These are phyloP conservation scores for Phenganax stokvisi DNA, from an alignment of 92 coral and sea anemone genomes.

Conservation along the genomic window DNA sequence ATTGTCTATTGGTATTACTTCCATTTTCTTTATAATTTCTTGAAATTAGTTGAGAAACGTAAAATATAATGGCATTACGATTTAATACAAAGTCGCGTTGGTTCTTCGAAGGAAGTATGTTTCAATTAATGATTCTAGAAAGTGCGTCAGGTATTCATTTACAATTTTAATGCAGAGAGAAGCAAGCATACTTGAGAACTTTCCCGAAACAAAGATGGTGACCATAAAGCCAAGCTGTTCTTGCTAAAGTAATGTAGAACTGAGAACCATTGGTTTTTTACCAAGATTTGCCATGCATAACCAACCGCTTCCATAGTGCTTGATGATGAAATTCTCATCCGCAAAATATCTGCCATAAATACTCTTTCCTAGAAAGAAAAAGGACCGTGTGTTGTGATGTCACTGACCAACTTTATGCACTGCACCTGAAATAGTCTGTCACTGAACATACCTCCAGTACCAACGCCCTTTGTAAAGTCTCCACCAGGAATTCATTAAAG, in stretches of 20 bases:
- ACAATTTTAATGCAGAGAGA: no score
- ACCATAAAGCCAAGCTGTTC: constrained; percentile 82
- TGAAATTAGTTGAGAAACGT: constrained; percentile 4
- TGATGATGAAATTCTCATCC: constrained; percentile 79
- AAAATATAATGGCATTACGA: neutral
- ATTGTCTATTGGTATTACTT: constrained; percentile 47
- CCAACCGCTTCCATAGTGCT: constrained; percentile 93
- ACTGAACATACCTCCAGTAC: constrained; percentile 76
- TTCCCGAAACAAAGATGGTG: constrained; percentile 91
- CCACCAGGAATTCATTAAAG: constrained; percentile 53
- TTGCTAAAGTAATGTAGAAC: constrained; percentile 74
- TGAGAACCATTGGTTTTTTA: constrained; percentile 86
- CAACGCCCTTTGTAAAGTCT: constrained; percentile 87
- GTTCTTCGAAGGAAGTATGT: neutral
- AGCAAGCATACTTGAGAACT: constrained; percentile 61
- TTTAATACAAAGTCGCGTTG: no score
- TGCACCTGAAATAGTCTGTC: neutral
- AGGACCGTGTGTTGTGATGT: neutral
- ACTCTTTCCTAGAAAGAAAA: constrained; percentile 65
- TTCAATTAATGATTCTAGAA: neutral
- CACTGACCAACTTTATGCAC: neutral
- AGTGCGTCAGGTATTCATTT: no score
- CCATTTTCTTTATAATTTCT: constrained; percentile 63
- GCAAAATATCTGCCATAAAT: constrained; percentile 79
- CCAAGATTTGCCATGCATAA: constrained; percentile 96